Evolutionary conservation across 2,113 vertebrate species (phyloP).

Genomic region (Macquaria ambigua): DNA sequence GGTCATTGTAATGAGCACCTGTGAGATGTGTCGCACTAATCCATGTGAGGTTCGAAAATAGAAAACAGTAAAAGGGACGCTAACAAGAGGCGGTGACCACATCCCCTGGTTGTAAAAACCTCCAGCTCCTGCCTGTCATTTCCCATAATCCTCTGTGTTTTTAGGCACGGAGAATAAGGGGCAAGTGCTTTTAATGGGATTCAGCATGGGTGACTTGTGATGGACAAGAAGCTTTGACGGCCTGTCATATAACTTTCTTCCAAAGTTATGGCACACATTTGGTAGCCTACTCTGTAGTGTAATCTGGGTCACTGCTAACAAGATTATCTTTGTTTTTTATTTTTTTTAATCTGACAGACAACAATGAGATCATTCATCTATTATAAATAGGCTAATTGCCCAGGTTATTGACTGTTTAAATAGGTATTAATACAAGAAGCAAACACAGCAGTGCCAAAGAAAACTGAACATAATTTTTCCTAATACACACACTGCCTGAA

Average conservation of each 20-base stretch:
- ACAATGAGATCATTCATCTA: constrained; percentile 51
- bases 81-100: constrained; percentile 57
- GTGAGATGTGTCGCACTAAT: constrained; percentile 59
- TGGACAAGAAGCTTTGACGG: constrained; percentile 66
- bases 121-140: constrained; percentile 27
- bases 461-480: constrained; percentile 54
- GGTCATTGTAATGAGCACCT: constrained; percentile 75
- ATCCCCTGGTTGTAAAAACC: constrained; percentile 58
- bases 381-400: constrained; percentile 53
- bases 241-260: constrained; percentile 50
- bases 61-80: constrained; percentile 52
- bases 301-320: constrained; percentile 26
- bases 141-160: constrained; percentile 60
- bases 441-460: constrained; percentile 64
- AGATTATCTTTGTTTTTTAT: constrained; percentile 40
- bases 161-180: constrained; percentile 34
- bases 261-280: constrained; percentile 42
- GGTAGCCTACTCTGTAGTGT: not conserved
- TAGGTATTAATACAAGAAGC: constrained; percentile 49
- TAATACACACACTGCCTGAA: constrained; percentile 20
- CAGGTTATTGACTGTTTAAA: constrained; percentile 68
- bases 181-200: constrained; percentile 44
- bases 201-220: constrained; percentile 50
- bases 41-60: constrained; percentile 46
- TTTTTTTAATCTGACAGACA: constrained; percentile 39